Base-by-base conservation (phyloP, 2,113 vertebrate genomes). In the Plestiodon gilberti region DNA sequence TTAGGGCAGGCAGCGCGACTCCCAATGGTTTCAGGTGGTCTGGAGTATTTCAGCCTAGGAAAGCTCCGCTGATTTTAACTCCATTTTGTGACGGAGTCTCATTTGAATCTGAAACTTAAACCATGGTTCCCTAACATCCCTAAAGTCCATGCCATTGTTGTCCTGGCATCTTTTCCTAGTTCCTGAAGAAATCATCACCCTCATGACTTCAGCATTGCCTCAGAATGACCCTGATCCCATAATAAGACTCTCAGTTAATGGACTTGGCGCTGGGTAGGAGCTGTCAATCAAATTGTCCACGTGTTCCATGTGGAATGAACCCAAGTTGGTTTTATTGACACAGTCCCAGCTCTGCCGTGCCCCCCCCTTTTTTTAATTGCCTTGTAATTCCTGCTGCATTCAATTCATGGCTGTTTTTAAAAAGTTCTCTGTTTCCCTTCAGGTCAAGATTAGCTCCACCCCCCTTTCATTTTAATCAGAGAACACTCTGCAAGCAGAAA, bases 351-450 rank as follows among this genome's bases (percentile, higher is more conserved):
- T 89, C 88, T 10, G 59, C 61, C 73, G 38, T 84, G 83, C 80
- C 64, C n/a, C n/a, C 5, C 35, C 25, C 52, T 25, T 33, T 82
- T 90, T 89, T 92, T 92, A 94, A 95, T 92, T 94, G 78, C 87
- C 90, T 93, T 86, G 0, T 93, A 92, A 93, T 92, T 92, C 81
- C 75, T 93, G 85, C 85, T 88, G 89, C 90, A 86, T 89, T 90
- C 88, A 65, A 85, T 89, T 89, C 88, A 64, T 8, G 55, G 62
- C 57, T 91, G 93, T 93, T 93, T 38, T 25, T 25, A 55, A 55
- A 82, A 91, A 93, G 85, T 79, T 90, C 86, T 57, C 89, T 91
- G 91, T 79, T 75, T 87, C 74, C 83, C 83, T 86, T 57, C 6
- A 92, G 93, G 90, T 86, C 92, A 84, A 6, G 48, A 89, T 59